Evolutionary conservation across 1,140 invertebrate species (phyloP), one percentile per base, ranked within the genome.

Genomic region (Vanessa atalanta): DNA sequence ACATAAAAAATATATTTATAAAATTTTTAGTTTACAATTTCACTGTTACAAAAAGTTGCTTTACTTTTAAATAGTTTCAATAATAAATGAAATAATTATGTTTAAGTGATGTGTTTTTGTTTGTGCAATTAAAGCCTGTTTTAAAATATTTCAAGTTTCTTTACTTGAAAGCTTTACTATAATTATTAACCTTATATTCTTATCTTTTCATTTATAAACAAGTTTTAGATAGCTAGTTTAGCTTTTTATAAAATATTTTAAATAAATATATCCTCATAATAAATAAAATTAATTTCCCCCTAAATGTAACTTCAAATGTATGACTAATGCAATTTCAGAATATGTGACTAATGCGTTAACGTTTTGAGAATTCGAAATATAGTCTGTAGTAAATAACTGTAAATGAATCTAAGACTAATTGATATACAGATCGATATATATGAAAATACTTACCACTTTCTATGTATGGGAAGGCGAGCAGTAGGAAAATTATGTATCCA

Each of bases 401-500:
- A 68, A 61, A 69, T 26, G 51, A 69, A 20, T 57, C 53, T 61
- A 12, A 57, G 65, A 53, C 13, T 16, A 31, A 20, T 68, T 37
- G 14, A 31, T 14, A 55, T 37, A 23, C 14, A 57, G 53, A 69
- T 53, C n/a, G 47, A 68, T 68, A 13, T 47, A 43, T 47, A 26
- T 61, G 15, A 43, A 68, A 68, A 60, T 53, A 93, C 93, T 93
- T 86, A 94, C 94, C 94, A 90, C 93, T 94, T 91, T 94, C 93
- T 76, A 94, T 94, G 80, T 93, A 94, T 74, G 94, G 94, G 81
- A 94, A 88, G 82, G 93, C 90, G 79, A 94, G 88, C 71, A 94
- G 89, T 85, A 94, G 83, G 89, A 94, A 93, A 83, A 93, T 87
- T 85, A 93, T 91, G 82, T 94, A 94, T 93, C 93, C 93, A 93